Conservation (phyloP, 64 coral and sea anemone genomes). For the Montipora foliosa region DNA sequence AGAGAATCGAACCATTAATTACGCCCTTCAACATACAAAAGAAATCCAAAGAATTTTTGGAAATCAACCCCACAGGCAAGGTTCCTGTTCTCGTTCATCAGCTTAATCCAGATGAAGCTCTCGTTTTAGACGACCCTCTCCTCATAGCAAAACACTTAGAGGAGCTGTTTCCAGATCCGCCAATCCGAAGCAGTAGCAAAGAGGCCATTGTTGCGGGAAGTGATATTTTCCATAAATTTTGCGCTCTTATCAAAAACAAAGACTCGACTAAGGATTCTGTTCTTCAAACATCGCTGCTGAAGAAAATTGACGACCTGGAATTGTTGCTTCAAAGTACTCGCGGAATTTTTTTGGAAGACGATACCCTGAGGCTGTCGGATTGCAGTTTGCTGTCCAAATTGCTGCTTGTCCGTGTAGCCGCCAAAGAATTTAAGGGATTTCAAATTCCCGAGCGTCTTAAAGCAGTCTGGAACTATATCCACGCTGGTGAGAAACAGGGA, state of each 20-base stretch:
- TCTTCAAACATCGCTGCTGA: slow-evolving; percentile 48
- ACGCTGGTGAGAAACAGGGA: slow-evolving; percentile 18
- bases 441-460: slow-evolving; percentile 16
- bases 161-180: background rate
- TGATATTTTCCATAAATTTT: slow-evolving; percentile 54
- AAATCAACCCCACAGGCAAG: slow-evolving; percentile 32
- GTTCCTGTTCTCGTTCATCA: slow-evolving; percentile 51
- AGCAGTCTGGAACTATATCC: slow-evolving; percentile 34
- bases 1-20: slow-evolving; percentile 5
- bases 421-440: slow-evolving; percentile 27
- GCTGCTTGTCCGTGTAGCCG: slow-evolving; percentile 30
- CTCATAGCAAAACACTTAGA: slow-evolving; percentile 33
- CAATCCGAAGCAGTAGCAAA: slow-evolving; percentile 30
- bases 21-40: slow-evolving; percentile 49
- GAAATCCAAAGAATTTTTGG: slow-evolving; percentile 37
- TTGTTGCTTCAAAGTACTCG: background rate
- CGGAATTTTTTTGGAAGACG: slow-evolving; percentile 11
- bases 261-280: slow-evolving; percentile 45
- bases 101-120: slow-evolving; percentile 6
- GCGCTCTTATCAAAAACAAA: slow-evolving; percentile 68
- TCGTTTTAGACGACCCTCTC: slow-evolving; percentile 29
- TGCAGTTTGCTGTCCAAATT: slow-evolving; percentile 38
- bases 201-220: slow-evolving; percentile 58
- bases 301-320: slow-evolving; percentile 41
- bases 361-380: slow-evolving; percentile 28